Conservation (phyloP, 2,888 invertebrate species). For the Camponotus fellah region DNA sequence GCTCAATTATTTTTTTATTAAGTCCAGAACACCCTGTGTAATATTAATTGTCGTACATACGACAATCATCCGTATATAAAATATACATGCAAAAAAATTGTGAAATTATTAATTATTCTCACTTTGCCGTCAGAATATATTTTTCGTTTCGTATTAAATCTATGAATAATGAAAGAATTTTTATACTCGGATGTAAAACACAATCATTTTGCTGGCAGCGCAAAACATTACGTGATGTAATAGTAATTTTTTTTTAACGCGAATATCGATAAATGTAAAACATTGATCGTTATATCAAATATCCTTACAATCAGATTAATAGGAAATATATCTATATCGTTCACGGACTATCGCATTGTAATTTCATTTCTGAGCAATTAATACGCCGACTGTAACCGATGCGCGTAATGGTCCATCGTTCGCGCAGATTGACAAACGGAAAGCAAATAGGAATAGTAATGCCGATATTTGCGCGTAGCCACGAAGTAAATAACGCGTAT, state of each 20-base stretch:
- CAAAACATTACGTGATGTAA: background rate
- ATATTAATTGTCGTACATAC: conserved; percentile 36
- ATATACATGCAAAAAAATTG: conserved; percentile 16
- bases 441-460: conserved; percentile 61
- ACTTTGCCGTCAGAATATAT: background rate
- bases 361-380: conserved; percentile 59
- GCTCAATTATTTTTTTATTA: conserved; percentile 34
- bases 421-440: conserved; percentile 72
- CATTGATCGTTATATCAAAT: background rate
- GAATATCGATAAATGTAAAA: conserved; percentile 26
- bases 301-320: conserved; percentile 43
- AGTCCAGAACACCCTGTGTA: conserved; percentile 24
- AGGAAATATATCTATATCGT: conserved; percentile 33
- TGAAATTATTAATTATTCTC: conserved; percentile 27
- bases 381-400: conserved; percentile 65
- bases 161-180: background rate
- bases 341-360: conserved; percentile 45
- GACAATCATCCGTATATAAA: conserved; percentile 23
- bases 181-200: background rate
- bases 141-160: background rate
- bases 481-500: conserved; percentile 50
- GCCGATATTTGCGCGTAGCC: conserved; percentile 49
- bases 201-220: background rate
- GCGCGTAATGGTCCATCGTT: conserved; percentile 70
- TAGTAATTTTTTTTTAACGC: background rate